Percentiles rank a stretch among this genome's conserved stretches.
These are phyloP conservation scores for Meteorus colon DNA, from an alignment of 2,888 invertebrate genomes.

Conservation along the genomic window DNA sequence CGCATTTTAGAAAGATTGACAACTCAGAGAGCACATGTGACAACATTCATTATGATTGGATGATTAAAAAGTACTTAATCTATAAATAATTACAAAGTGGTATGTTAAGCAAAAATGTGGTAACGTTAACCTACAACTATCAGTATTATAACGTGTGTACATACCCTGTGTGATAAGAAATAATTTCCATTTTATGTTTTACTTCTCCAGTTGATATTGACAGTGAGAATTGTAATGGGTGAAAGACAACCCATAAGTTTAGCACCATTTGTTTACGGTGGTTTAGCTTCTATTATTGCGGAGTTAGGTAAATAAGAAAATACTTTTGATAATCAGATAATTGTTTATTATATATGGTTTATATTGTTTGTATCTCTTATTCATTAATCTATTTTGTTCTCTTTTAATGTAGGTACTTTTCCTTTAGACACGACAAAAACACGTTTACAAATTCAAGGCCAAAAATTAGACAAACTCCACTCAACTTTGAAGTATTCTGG, in stretches of 20 bases:
- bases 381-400: conserved; percentile 26
- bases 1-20: background rate
- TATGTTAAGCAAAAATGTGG: background rate
- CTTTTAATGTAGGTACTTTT: conserved; percentile 84
- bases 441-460: conserved; percentile 94
- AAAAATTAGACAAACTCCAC: conserved; percentile 85
- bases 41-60: background rate
- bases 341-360: conserved; percentile 8
- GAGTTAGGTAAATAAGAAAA: conserved; percentile 84
- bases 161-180: background rate
- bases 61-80: conserved; percentile 2
- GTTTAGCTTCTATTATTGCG: conserved; percentile 92
- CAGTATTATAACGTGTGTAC: background rate
- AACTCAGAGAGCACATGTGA: background rate
- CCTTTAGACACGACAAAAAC: conserved; percentile 98
- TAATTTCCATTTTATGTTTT: conserved; percentile 14
- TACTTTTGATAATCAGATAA: conserved; percentile 36
- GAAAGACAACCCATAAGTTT: conserved; percentile 90
- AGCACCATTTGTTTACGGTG: conserved; percentile 96
- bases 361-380: background rate
- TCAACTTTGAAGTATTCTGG: conserved; percentile 87
- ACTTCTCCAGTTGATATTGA: conserved; percentile 41
- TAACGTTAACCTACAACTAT: conserved; percentile 15
- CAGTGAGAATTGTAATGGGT: conserved; percentile 77
- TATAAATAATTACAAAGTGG: background rate